Base-by-base conservation (phyloP, 2,888 invertebrate species). In the Allolobophora icterica region DNA sequence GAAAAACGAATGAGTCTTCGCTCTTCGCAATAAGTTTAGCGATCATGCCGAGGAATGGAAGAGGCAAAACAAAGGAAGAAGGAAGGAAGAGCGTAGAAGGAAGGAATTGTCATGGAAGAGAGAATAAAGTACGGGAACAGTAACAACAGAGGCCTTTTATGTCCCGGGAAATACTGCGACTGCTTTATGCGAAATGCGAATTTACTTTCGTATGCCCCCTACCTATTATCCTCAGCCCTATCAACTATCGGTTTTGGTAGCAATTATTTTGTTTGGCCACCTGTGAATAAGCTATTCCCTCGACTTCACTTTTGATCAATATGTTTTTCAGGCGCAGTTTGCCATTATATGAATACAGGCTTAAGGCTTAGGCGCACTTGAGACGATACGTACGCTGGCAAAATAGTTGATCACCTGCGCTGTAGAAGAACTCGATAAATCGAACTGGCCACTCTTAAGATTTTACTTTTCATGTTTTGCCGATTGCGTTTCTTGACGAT, bases 371-470 rank as follows among this genome's bases (percentile, higher is more conserved):
- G 71, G n/a, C n/a, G 71, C 24, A 24, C 52, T 24, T 52, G 24
- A 52, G 24, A 52, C 42, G 24, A 24, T 8, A 30, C 13, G 8
- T 71, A 71, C 71, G 71, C 71, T 71, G 30, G 30, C 71, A 30
- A 38, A n/a, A 30, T 71, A 71, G 71, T 71, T 30, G 30, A 71
- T 71, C 71, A 71, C 71, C n/a, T n/a, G 71, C 71, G 11, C n/a
- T n/a, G 19, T n/a, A 71, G 30, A 30, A 21, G 24, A 71, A n/a
- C 30, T 71, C 71, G 71, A 71, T 71, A n/a, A 71, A 71, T 71
- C 71, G 71, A 71, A 71, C n/a, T n/a, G 30, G 71, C n/a, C n/a
- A 71, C 71, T 71, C n/a, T 71, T 71, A 71, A n/a, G 71, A 71
- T n/a, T 71, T 30, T 71, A 71, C 71, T 71, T 71, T 71, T 71